Conservation (phyloP, 35 echinoderm and acorn worm genomes). For the Holothuria glaberrima region DNA sequence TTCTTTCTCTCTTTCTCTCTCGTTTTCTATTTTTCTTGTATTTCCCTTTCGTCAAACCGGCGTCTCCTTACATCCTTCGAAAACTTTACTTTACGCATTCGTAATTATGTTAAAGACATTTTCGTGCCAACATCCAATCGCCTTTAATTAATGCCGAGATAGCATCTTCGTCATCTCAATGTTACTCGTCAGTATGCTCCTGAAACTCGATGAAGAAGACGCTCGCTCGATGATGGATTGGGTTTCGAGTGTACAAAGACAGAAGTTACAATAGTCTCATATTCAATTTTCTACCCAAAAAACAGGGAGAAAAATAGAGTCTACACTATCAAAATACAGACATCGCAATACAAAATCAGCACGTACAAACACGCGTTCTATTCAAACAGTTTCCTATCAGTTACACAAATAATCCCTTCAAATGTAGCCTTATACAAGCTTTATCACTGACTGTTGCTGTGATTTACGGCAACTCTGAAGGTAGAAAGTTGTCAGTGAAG, state of each 20-base stretch:
- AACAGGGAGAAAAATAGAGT: too few relatives aligned
- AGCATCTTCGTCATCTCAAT: constrained; percentile 3
- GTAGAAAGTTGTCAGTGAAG: too few relatives aligned
- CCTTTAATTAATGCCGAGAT: constrained; percentile 48
- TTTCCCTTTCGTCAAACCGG: constrained; percentile 1
- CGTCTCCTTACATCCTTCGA: constrained; percentile 37
- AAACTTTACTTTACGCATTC: constrained; percentile 51
- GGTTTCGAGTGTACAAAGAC: constrained; percentile 32
- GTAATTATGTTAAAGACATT: constrained; percentile 56
- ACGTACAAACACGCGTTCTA: constrained; percentile 5
- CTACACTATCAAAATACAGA: constrained; percentile 4
- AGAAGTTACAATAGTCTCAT: constrained; percentile 13
- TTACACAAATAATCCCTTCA: too few relatives aligned
- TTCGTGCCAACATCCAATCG: constrained; percentile 44
- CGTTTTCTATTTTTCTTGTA: too few relatives aligned
- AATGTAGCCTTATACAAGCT: too few relatives aligned
- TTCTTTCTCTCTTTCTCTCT: too few relatives aligned
- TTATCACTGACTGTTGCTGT: too few relatives aligned
- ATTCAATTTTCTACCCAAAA: constrained; percentile 17
- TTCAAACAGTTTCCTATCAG: too few relatives aligned
- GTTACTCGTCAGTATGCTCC: background rate
- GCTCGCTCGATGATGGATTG: constrained; percentile 1
- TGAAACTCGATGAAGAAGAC: constrained; percentile 13
- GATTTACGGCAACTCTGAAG: too few relatives aligned
- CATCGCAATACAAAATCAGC: background rate